Conservation (phyloP, 2,888 invertebrate genomes). For the Macaria liturata region DNA sequence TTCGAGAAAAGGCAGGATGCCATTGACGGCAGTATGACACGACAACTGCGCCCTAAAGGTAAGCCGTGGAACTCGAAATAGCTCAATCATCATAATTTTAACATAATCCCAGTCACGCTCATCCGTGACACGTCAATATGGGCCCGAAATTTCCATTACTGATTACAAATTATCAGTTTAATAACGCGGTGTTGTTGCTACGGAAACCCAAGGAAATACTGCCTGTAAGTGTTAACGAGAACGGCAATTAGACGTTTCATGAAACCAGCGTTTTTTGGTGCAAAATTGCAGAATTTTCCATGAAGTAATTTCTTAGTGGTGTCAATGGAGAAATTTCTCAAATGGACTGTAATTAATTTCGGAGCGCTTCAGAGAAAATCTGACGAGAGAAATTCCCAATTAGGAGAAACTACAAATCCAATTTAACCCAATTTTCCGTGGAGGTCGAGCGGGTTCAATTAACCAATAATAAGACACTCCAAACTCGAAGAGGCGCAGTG, state of each 20-base stretch:
- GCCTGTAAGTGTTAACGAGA: conserved; percentile 12
- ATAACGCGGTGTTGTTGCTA: neutral
- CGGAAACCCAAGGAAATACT: neutral
- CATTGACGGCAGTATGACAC: conserved; percentile 14
- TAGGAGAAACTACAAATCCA: conserved; percentile 43
- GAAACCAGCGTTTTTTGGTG: conserved; percentile 13
- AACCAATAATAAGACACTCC: conserved; percentile 44
- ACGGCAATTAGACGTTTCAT: conserved; percentile 18
- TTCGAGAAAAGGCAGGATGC: conserved; percentile 8
- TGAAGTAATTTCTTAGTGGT: conserved; percentile 24
- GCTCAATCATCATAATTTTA: conserved; percentile 27
- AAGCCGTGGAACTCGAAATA: conserved; percentile 17
- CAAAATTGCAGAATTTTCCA: conserved; percentile 25
- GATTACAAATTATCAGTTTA: too few relatives aligned
- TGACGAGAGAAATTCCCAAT: conserved; percentile 41
- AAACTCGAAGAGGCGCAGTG: conserved; percentile 36
- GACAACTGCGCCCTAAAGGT: conserved; percentile 14
- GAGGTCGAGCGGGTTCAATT: conserved; percentile 46
- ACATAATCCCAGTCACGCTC: conserved; percentile 19
- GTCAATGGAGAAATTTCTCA: conserved; percentile 30
- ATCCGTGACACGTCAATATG: neutral
- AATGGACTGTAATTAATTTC: conserved; percentile 34
- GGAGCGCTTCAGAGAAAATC: conserved; percentile 34
- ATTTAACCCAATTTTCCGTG: conserved; percentile 39
- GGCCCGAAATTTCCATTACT: neutral